Evolutionary conservation across 2,113 vertebrate species (phyloP).

Genomic region (Dasypus novemcinctus): DNA sequence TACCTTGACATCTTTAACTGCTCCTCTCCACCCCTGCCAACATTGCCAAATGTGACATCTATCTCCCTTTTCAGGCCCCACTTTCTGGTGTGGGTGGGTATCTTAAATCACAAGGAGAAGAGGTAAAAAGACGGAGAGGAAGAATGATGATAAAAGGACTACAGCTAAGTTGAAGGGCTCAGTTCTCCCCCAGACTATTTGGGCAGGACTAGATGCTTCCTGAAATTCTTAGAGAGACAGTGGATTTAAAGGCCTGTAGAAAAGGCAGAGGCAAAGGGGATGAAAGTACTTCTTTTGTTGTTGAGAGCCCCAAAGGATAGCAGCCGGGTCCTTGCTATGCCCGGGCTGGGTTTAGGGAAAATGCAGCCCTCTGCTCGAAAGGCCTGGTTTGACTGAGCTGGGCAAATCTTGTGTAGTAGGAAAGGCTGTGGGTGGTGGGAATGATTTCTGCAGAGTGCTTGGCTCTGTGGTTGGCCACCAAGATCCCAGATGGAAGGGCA

Average conservation of each 20-base stretch:
- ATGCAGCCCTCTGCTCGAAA: not conserved
- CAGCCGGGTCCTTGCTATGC: not conserved
- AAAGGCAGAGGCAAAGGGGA: slow-evolving; percentile 34
- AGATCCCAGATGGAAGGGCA: slow-evolving; percentile 32
- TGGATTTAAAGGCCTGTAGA: slow-evolving; percentile 67
- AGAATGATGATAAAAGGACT: not conserved
- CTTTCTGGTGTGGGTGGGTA: not conserved
- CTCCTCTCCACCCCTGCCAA: not conserved
- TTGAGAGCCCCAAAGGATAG: slow-evolving; percentile 8
- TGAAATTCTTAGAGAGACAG: not conserved
- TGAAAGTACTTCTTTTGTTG: not conserved
- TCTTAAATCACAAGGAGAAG: not conserved
- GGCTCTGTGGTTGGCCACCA: slow-evolving; percentile 2
- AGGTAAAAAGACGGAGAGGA: not conserved
- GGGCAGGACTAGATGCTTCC: not conserved
- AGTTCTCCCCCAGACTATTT: not conserved
- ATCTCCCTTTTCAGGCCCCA: not conserved
- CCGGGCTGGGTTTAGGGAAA: slow-evolving; percentile 50
- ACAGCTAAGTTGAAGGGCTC: not conserved
- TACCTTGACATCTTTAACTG: not conserved
- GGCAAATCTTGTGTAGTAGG: not conserved
- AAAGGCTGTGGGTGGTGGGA: not conserved
- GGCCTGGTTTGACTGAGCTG: slow-evolving; percentile 4
- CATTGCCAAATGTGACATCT: not conserved
- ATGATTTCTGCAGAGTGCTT: not conserved